Evolutionary conservation across 2,113 vertebrate species (phyloP).

Genomic region (Scolopax mira): DNA sequence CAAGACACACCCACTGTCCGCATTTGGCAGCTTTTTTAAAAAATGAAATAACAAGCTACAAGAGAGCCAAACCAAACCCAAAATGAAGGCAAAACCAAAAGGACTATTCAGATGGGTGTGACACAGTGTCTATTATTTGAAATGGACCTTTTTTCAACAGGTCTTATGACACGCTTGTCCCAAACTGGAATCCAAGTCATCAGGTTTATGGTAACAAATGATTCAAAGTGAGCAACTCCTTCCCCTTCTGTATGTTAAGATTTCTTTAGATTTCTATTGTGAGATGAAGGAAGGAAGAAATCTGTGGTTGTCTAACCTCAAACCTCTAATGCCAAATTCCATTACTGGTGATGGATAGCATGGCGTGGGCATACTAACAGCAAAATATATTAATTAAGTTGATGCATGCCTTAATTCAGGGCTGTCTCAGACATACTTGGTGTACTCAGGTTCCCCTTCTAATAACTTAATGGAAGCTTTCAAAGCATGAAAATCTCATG

Average conservation of each 20-base stretch:
- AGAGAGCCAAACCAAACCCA: conserved; percentile 68
- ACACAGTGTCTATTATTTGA: conserved; percentile 20
- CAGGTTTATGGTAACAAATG: conserved; percentile 37
- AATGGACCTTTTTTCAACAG: conserved; percentile 34
- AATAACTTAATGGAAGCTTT: not conserved
- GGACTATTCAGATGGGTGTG: conserved; percentile 59
- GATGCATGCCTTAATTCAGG: not conserved
- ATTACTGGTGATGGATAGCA: not conserved
- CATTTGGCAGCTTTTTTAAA: conserved; percentile 64
- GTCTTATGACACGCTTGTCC: conserved; percentile 41
- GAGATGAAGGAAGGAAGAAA: not conserved
- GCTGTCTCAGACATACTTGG: not conserved
- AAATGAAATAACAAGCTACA: conserved; percentile 48
- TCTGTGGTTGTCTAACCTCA: not conserved
- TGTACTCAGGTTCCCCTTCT: not conserved
- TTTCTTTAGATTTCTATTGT: not conserved
- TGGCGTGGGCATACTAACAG: not conserved
- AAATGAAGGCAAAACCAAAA: conserved; percentile 57
- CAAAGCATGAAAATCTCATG: not conserved
- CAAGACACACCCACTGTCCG: conserved; percentile 73
- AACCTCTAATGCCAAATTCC: not conserved
- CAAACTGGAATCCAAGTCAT: conserved; percentile 45
- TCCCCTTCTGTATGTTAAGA: not conserved
- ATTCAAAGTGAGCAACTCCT: conserved; percentile 10
- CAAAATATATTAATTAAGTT: not conserved